Evolutionary conservation across 2,797 vertebrate genomes (phyloP), one percentile per base, ranked within the genome.

Genomic region (Cottoperca gobio): DNA sequence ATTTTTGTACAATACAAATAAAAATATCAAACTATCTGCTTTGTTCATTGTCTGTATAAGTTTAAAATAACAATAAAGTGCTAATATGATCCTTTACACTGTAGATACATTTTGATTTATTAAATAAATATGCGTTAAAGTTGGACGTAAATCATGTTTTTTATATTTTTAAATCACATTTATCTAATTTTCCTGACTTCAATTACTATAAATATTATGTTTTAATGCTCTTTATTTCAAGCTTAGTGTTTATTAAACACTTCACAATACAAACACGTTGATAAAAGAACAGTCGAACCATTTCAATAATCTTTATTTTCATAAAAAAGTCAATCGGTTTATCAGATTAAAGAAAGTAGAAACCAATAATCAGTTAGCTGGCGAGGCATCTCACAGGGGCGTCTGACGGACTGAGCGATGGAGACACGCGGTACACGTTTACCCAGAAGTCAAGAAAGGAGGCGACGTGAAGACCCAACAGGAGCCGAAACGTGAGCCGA

Each of bases 291-390:
- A 65, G n/a, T 5, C 5, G 1, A 62, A 83, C 52, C 88, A 82
- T 92, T 93, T 93, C 83, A 91, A 89, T 92, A 89, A 82, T 91
- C 86, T 95, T 95, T 95, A 94, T 94, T 95, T 54, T 80, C 83
- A 89, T 93, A 94, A 94, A 95, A 95, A 94, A 93, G 87, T 93
- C 86, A 94, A 93, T 92, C 70, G 82, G 86, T 91, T 93, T 91
- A 91, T 92, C 90, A 89, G 93, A 93, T 94, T 93, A 94, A 94
- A 94, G 92, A 94, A 95, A 94, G 88, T 90, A 89, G 89, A 92
- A 92, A 94, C 85, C 88, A 87, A 91, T 84, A 87, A 86, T 84
- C 73, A 64, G 69, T 91, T 85, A 84, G 89, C 87, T 90, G 90
- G 89, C 86, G 87, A 92, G 88, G 89, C 87, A 66, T 91, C 72